A percentile compares a stretch with the other conserved stretches of the same genome.
These are phyloP conservation scores for Clanis bilineata DNA, from an alignment of 2,888 invertebrate species.

Conservation along the genomic window DNA sequence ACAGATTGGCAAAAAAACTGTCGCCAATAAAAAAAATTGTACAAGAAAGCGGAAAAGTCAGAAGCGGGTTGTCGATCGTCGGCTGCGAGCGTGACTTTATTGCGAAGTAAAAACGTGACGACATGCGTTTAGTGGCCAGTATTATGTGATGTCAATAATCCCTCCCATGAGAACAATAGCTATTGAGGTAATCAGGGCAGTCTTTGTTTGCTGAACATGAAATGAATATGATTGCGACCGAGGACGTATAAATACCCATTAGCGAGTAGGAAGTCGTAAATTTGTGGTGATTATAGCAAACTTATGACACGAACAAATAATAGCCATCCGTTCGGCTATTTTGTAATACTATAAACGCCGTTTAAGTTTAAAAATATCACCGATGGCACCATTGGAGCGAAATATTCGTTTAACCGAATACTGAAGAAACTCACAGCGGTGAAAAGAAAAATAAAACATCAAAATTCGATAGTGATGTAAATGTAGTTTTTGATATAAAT, in stretches of 20 bases:
- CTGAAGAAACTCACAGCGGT: no score
- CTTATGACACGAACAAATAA: neutral
- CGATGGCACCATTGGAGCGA: no score
- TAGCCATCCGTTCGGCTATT: neutral
- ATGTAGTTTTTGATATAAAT: neutral
- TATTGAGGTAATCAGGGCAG: constrained; percentile 46
- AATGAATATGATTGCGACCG: constrained; percentile 4
- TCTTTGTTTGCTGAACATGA: constrained; percentile 16
- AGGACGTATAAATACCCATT: neutral
- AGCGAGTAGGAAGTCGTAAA: neutral
- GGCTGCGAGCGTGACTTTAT: constrained; percentile 52
- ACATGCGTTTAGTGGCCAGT: constrained; percentile 27
- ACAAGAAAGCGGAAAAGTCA: constrained; percentile 60
- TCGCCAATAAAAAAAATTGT: constrained; percentile 22
- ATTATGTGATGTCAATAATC: constrained; percentile 28
- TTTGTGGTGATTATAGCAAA: neutral
- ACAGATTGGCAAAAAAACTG: neutral
- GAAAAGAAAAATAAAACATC: no score
- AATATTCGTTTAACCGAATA: no score
- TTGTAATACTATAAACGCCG: neutral
- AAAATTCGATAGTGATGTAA: no score
- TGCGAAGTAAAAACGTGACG: constrained; percentile 42
- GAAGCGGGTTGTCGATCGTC: constrained; percentile 37
- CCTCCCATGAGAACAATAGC: constrained; percentile 31
- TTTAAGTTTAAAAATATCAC: neutral